phyloP scores from a whole-genome alignment of 53 echinoderm and acorn worm species.

The Zoroaster sp. region DNA sequence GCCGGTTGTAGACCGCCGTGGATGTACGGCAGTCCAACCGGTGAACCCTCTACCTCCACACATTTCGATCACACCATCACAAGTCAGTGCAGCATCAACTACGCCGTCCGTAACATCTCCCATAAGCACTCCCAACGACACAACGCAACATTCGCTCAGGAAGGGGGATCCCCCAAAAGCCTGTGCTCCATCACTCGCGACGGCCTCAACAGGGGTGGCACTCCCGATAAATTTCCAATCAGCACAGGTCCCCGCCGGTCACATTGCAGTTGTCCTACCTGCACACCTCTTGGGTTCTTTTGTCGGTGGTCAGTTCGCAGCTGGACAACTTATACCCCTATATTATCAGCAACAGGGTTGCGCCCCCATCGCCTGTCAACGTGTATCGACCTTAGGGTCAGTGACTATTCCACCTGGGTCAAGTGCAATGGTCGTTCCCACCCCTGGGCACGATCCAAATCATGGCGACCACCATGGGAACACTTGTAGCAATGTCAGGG shows the following conservation, averaged over 20 bases:
- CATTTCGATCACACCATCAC: not conserved
- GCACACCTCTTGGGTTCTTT: conserved; percentile 29
- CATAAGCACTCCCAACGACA: not conserved
- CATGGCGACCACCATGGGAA: not conserved
- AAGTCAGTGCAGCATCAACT: not conserved
- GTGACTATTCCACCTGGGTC: not conserved
- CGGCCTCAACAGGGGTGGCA: not conserved
- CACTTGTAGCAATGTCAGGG: not conserved
- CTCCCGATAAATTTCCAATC: not conserved
- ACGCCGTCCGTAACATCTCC: not conserved
- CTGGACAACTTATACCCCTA: conserved; percentile 36
- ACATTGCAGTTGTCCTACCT: conserved; percentile 27
- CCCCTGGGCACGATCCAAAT: not conserved
- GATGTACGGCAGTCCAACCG: not conserved
- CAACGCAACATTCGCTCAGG: conserved; percentile 6
- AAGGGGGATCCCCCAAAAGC: not conserved
- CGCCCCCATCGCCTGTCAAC: not conserved
- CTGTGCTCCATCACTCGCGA: not conserved
- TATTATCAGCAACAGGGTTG: conserved; percentile 6
- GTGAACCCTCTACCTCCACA: not conserved
- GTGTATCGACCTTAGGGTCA: not conserved
- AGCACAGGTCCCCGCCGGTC: not conserved
- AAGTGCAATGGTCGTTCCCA: not conserved
- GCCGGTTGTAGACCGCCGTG: not conserved
- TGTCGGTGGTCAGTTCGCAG: conserved; percentile 30